phyloP scores from a whole-genome alignment of 2,888 invertebrate genomes.

The Leucophenga montana region DNA sequence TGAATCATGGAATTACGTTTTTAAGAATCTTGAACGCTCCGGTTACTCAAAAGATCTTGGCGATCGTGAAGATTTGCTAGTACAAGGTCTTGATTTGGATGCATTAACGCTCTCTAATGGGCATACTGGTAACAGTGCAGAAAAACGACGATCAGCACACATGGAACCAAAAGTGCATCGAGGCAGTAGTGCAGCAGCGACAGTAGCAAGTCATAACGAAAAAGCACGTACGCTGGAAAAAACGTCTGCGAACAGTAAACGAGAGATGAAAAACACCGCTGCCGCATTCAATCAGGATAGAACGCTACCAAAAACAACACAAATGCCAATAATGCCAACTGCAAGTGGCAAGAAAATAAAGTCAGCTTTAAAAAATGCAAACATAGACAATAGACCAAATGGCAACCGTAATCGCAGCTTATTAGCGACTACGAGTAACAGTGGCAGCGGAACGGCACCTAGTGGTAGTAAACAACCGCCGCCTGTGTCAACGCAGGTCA shows the following conservation, averaged over 20 bases:
- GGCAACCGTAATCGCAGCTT: constrained; percentile 29
- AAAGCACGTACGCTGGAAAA: constrained; percentile 56
- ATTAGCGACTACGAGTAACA: constrained; percentile 39
- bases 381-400: constrained; percentile 48
- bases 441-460: constrained; percentile 8
- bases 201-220: constrained; percentile 38
- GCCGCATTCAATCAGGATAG: constrained; percentile 44
- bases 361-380: constrained; percentile 58
- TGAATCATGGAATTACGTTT: constrained; percentile 88
- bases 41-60: constrained; percentile 80
- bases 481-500: constrained; percentile 59
- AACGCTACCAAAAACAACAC: constrained; percentile 46
- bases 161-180: constrained; percentile 23
- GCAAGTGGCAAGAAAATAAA: constrained; percentile 55
- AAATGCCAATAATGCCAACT: constrained; percentile 11
- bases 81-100: constrained; percentile 70
- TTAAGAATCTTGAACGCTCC: constrained; percentile 82
- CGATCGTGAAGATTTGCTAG: constrained; percentile 78
- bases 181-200: too few species aligned
- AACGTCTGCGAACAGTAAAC: constrained; percentile 37
- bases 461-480: constrained; percentile 55
- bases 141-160: constrained; percentile 51
- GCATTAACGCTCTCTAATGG: constrained; percentile 65
- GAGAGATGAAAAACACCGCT: constrained; percentile 39
- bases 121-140: constrained; percentile 31